phyloP scores from a whole-genome alignment of 2,797 vertebrate species.

The Merluccius polli region DNA sequence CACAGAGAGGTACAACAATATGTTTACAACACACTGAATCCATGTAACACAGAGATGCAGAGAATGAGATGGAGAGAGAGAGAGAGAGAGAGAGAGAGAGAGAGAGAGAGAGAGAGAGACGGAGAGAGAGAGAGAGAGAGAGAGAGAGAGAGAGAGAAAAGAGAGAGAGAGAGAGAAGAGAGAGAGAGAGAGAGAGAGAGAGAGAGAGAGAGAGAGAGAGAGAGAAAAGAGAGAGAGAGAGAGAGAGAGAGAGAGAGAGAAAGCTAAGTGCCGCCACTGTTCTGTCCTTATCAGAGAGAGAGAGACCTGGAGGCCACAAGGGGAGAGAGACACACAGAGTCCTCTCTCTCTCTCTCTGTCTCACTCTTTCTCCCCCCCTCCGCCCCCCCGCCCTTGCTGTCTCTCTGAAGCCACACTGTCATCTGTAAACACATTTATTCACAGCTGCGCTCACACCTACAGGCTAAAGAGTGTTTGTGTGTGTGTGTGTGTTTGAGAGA shows the following conservation, averaged over 20 bases:
- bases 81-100: neutral
- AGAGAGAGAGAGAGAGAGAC: neutral
- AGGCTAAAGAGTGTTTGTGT: slow-evolving; percentile 34
- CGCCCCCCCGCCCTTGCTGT: slow-evolving; percentile 15
- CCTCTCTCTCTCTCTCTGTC: slow-evolving; percentile 6
- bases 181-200: neutral
- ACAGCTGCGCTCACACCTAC: slow-evolving; percentile 55
- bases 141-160: too few species aligned
- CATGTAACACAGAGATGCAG: slow-evolving; percentile 16
- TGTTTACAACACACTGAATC: neutral
- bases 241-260: neutral
- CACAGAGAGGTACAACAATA: neutral
- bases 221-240: neutral
- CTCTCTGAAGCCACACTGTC: slow-evolving; percentile 46
- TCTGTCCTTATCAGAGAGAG: slow-evolving; percentile 29
- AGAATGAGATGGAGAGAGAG: neutral
- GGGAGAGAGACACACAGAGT: slow-evolving; percentile 5
- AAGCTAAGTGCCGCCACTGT: slow-evolving; percentile 31
- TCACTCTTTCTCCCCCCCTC: slow-evolving; percentile 1
- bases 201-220: neutral
- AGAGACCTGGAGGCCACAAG: slow-evolving; percentile 22
- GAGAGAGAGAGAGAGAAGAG: neutral
- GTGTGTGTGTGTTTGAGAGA: slow-evolving; percentile 16
- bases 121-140: neutral
- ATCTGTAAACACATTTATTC: slow-evolving; percentile 73